Base-by-base conservation (phyloP, 30 jellyfish, hydroid and myxozoan genomes). In the Haliclystus octoradiatus region DNA sequence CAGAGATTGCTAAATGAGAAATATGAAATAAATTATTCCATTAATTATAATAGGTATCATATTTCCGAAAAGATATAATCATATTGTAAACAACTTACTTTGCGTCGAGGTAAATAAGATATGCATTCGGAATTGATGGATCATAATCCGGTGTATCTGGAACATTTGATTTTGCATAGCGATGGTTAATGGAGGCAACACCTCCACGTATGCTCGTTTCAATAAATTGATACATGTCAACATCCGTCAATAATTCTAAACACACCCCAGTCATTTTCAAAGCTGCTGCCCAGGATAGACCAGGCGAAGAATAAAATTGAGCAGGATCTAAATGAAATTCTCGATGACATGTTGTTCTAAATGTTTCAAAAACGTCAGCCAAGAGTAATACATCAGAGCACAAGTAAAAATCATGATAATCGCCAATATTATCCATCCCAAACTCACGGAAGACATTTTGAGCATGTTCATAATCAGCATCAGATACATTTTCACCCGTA, bases 71-170 rank as follows among this genome's bases (percentile, higher is more conserved):
- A n/a, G n/a, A n/a, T n/a, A n/a, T n/a, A n/a, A n/a, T n/a, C n/a
- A n/a, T n/a, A n/a, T n/a, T n/a, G n/a, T n/a, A n/a, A n/a, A n/a
- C n/a, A n/a, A n/a, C n/a, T n/a, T n/a, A n/a, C n/a, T 84, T 84
- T n/a, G 95, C 95, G 49, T 84, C 95, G 28, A 65, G 69, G 30
- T 82, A 82, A 74, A 40, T 68, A 12, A 81, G 32, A 29, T 72
- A 50, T 63, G 50, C 71, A n/a, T n/a, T n/a, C n/a, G n/a, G n/a
- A n/a, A n/a, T n/a, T 33, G 87, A 50, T 2, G 71, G 52, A 63
- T 80, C 69, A 34, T 28, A 74, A 22, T 2, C 2, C 25, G 34
- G 26, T 68, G 31, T 49, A 49, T 53, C 30, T 19, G 70, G 70
- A 28, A 63, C 50, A 33, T 75, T 63, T 9, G 86, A 78, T 49